A percentile compares a stretch with the other conserved stretches of the same genome.
phyloP scores from a whole-genome alignment of 2,113 vertebrate genomes.

The Otus sunia region DNA sequence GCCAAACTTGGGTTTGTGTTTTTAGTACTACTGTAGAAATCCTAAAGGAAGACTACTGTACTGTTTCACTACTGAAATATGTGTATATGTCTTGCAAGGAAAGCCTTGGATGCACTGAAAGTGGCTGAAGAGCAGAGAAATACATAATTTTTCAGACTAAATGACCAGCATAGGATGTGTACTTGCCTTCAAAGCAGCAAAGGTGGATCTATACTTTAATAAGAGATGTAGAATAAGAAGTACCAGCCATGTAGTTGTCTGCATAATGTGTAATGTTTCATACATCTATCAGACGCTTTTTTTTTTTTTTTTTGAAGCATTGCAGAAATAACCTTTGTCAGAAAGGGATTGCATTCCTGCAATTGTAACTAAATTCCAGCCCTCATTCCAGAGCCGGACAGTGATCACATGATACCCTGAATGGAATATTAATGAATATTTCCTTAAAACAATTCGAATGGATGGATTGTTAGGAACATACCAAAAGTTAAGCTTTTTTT shows the following conservation, averaged over 20 bases:
- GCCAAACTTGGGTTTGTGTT: neutral
- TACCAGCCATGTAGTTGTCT: too few species aligned
- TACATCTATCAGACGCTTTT: neutral
- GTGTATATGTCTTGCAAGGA: neutral
- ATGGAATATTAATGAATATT: neutral
- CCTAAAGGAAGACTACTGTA: neutral
- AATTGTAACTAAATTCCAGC: neutral
- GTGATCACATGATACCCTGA: neutral
- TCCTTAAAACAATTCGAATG: neutral
- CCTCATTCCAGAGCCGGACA: neutral
- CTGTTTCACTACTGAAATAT: neutral
- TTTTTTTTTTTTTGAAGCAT: neutral
- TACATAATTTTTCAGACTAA: neutral
- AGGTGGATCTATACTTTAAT: neutral
- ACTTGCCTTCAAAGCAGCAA: neutral
- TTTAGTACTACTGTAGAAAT: neutral
- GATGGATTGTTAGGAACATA: neutral
- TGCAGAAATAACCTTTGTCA: neutral
- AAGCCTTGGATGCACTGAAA: neutral
- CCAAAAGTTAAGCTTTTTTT: neutral
- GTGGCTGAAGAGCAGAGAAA: neutral
- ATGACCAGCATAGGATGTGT: neutral
- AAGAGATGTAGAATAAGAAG: neutral
- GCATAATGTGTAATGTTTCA: rapidly evolving
- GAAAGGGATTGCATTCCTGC: neutral